Evolutionary conservation across 2,888 invertebrate species (phyloP), one percentile per base, ranked within the genome.

Genomic region (Lapara coniferarum): DNA sequence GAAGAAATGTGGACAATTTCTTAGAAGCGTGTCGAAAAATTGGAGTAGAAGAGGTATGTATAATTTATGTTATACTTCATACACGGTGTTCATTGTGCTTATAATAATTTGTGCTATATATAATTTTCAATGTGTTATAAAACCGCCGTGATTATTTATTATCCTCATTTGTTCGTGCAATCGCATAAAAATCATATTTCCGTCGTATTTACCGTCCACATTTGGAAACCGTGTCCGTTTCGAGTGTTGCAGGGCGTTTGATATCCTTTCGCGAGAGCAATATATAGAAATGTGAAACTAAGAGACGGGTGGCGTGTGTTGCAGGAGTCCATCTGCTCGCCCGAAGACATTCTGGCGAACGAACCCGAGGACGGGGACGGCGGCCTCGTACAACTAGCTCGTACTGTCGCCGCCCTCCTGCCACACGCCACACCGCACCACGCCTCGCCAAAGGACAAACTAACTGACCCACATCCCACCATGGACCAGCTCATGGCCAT

Each of bases 1-100:
- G 98, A 81, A 95, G 98, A 83, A 99, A 99, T 88, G 98, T 99
- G 46, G 98, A 99, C 87, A 98, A 98, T 92, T 99, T 99, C 85
- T 92, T 99, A 78, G 98, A 98, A 84, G 98, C 98, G 30, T 99
- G 98, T 90, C 95, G 98, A 72, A 97, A 96, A 90, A 97, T 98
- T 81, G 99, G 99, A 76, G 98, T 99, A 14, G 97, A 98, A 91
- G 98, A 98, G 97, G 98, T 98, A 91, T 95, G 96, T 83, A 10
- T 16, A 14, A 46, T 4, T 37, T 37, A 12, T 49, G 12, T 10
- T 59, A 58, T 13, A 2, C 37, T 37, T 37, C 37, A 37, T 12
- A n/a, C 10, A 14, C 66, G 67, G 53, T 67, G n/a, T 53, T 66
- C 44, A 16, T 68, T 66, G 13, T 66, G 59, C 44, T 10, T 68